These are phyloP conservation scores for Phylloscopus trochiloides DNA, from an alignment of 2,113 vertebrate species.

Conservation along the genomic window DNA sequence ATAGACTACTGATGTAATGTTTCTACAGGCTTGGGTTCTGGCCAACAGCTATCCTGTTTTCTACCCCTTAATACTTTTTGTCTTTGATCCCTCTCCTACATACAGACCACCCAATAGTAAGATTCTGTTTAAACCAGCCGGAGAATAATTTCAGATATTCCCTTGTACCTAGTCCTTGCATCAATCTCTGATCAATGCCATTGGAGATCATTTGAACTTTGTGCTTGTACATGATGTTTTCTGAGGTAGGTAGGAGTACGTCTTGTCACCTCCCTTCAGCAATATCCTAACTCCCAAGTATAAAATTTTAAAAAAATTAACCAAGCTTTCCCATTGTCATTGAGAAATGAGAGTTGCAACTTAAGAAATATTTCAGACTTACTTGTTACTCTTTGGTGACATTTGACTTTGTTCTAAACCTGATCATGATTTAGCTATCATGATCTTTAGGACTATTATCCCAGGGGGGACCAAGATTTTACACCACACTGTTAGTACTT, in stretches of 20 bases:
- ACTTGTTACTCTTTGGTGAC: neutral
- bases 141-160: neutral
- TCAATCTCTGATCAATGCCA: neutral
- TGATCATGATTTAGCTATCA: neutral
- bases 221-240: neutral
- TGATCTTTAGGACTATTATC: neutral
- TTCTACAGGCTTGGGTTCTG: neutral
- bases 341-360: neutral
- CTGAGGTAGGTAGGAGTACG: neutral
- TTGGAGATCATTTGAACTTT: neutral
- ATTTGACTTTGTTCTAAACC: neutral
- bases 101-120: neutral
- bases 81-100: neutral
- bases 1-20: neutral
- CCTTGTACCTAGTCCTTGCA: neutral
- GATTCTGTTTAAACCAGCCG: neutral
- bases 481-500: neutral
- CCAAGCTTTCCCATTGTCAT: neutral
- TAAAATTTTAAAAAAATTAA: neutral
- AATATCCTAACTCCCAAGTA: neutral
- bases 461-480: neutral
- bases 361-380: neutral
- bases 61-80: neutral
- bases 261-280: neutral
- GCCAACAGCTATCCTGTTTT: neutral